A percentile compares a stretch with the other conserved stretches of the same genome.
Conservation (phyloP, 2,888 invertebrate genomes). For the Polyommatus iphigenia region DNA sequence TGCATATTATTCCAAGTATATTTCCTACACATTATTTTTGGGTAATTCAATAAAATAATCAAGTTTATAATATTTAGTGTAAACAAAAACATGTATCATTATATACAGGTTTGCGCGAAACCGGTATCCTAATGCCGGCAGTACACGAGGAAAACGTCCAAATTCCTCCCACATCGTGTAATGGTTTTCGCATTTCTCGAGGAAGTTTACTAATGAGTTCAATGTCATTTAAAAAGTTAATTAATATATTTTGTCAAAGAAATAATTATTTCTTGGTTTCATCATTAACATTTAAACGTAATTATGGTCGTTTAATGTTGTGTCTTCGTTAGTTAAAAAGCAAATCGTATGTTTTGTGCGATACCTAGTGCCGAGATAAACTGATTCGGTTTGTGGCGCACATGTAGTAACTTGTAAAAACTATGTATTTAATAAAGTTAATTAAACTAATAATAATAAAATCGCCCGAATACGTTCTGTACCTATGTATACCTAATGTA, state of each 20-base stretch:
- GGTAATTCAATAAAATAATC: neutral
- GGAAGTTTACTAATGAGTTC: slow-evolving; percentile 8
- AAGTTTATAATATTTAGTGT: neutral
- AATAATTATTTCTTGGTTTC: neutral
- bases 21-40: neutral
- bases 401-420: too few species aligned
- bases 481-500: too few species aligned
- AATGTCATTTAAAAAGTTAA: slow-evolving; percentile 6
- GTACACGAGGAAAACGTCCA: slow-evolving; percentile 26
- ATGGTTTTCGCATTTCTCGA: slow-evolving; percentile 5
- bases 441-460: too few species aligned
- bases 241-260: neutral
- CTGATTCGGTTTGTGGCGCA: too few species aligned
- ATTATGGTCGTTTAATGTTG: too few species aligned
- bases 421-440: too few species aligned
- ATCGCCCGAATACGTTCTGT: too few species aligned
- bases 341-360: too few species aligned
- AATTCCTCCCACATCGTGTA: neutral
- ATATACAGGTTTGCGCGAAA: neutral
- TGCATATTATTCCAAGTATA: neutral
- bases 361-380: too few species aligned
- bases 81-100: neutral
- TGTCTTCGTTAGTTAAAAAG: too few species aligned
- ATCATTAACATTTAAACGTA: neutral
- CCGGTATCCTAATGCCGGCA: neutral